phyloP scores from a whole-genome alignment of 2,888 invertebrate species.

The Macrostomum cliftonense region DNA sequence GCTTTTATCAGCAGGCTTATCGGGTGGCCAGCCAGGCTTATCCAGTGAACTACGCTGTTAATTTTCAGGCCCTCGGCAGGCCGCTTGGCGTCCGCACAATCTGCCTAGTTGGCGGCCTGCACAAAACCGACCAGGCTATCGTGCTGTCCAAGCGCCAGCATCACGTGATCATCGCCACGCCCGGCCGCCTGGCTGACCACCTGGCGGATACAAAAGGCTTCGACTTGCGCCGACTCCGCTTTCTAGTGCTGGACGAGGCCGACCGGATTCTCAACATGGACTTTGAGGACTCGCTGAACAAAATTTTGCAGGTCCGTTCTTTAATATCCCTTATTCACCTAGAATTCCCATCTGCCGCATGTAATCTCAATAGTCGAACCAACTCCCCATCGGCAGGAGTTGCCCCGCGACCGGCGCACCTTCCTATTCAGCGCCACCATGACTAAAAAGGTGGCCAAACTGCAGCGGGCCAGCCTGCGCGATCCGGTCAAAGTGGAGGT shows the following conservation, averaged over 20 bases:
- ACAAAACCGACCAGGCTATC: constrained; percentile 82
- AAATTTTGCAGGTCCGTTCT: not conserved
- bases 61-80: constrained; percentile 2
- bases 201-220: constrained; percentile 95
- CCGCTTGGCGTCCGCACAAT: constrained; percentile 2
- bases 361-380: too few species aligned
- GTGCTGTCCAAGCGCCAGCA: constrained; percentile 71
- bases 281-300: constrained; percentile 71
- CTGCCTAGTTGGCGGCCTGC: constrained; percentile 78
- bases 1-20: too few species aligned
- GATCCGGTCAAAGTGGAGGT: constrained; percentile 88
- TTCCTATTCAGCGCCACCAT: constrained; percentile 94
- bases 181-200: constrained; percentile 82
- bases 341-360: too few species aligned
- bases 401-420: constrained; percentile 74
- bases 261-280: constrained; percentile 97
- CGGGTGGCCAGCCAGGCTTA: too few species aligned
- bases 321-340: too few species aligned
- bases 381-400: too few species aligned
- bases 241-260: constrained; percentile 88
- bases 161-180: constrained; percentile 82
- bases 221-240: constrained; percentile 48
- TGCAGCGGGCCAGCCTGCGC: constrained; percentile 76
- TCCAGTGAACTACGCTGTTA: too few species aligned
- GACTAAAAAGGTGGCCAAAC: constrained; percentile 66